Evolutionary conservation across 1,140 invertebrate species (phyloP).

Genomic region (Drosophila fuyamai): DNA sequence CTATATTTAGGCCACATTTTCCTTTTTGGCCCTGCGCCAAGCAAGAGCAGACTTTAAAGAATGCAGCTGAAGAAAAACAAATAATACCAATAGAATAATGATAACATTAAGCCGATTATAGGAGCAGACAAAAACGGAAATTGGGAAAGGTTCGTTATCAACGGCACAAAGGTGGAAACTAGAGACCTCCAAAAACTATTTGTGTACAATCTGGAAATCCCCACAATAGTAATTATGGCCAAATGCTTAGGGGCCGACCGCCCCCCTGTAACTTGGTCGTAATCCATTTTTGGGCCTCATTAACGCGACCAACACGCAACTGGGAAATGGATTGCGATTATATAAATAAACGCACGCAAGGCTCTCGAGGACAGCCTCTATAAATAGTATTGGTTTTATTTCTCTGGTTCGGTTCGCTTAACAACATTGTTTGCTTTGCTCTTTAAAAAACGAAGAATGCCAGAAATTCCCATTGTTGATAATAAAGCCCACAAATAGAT

Average conservation of each 20-base stretch:
- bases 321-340: conserved; percentile 34
- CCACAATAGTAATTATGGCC: conserved; percentile 34
- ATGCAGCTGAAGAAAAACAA: background rate
- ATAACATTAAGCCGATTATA: conserved; percentile 29
- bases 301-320: conserved; percentile 27
- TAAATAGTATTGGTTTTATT: conserved; percentile 18
- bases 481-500: conserved; percentile 40
- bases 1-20: conserved; percentile 9
- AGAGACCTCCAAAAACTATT: conserved; percentile 4
- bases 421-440: background rate
- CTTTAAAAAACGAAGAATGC: conserved; percentile 25
- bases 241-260: conserved; percentile 10
- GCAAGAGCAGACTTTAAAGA: conserved; percentile 15
- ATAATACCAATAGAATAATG: conserved; percentile 16
- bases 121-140: conserved; percentile 25
- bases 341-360: conserved; percentile 64
- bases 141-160: conserved; percentile 45
- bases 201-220: conserved; percentile 30
- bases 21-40: conserved; percentile 13
- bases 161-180: background rate
- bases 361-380: conserved; percentile 21
- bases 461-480: conserved; percentile 30
- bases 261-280: conserved; percentile 7
- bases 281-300: conserved; percentile 39
- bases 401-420: conserved; percentile 11